Conservation (phyloP, 1,140 invertebrate genomes). For the Brachionus rubens region DNA sequence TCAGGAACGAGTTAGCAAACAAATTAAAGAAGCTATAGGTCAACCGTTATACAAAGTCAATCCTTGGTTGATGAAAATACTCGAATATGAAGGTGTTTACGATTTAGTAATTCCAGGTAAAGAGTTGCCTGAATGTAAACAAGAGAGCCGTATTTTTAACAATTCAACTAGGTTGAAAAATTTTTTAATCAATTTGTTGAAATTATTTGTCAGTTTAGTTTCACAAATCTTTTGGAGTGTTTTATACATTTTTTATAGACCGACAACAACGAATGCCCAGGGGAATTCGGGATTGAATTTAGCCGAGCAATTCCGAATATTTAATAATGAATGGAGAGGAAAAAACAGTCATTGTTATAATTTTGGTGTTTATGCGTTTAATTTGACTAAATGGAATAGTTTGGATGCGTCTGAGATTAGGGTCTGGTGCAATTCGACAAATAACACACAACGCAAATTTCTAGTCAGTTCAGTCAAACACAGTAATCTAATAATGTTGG, state of each 20-base stretch:
- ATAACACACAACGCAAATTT: background rate
- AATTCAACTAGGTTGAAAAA: background rate
- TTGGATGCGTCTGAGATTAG: conserved; percentile 9
- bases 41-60: conserved; percentile 41
- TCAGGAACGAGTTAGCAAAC: background rate
- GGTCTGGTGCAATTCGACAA: conserved; percentile 35
- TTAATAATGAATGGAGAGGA: conserved; percentile 34
- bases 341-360: conserved; percentile 45
- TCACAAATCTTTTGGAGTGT: too few relatives aligned
- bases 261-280: too few relatives aligned
- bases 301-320: conserved; percentile 18
- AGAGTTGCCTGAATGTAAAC: conserved; percentile 37
- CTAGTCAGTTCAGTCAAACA: conserved; percentile 16
- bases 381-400: conserved; percentile 38
- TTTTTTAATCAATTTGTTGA: background rate
- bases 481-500: conserved; percentile 41
- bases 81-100: conserved; percentile 31
- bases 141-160: background rate
- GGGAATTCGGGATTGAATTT: too few relatives aligned
- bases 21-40: conserved; percentile 1
- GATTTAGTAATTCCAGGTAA: conserved; percentile 29
- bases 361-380: conserved; percentile 40
- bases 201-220: background rate
- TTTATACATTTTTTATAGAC: background rate
- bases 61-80: conserved; percentile 39